Base-by-base conservation (phyloP, 2,888 invertebrate genomes). In the Thereva nobilitata region DNA sequence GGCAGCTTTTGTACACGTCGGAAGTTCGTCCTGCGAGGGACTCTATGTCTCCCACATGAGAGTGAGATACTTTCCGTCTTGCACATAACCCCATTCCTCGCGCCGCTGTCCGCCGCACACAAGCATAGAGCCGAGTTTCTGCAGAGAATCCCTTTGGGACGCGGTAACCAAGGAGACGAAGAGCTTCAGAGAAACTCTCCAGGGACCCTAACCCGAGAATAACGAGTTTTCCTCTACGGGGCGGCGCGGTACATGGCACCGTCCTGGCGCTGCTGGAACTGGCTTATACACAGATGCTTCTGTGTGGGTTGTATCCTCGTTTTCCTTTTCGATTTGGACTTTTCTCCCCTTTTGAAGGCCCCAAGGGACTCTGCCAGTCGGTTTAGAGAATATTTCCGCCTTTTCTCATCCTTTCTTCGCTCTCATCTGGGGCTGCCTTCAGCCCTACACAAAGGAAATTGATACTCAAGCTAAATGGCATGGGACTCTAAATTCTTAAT, bases 151-250 rank as follows among this genome's bases (percentile, higher is more conserved):
- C 76, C 72, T 75, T 67, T 57, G 71, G 70, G 76, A 75, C 71
- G 72, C 70, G 71, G 73, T 73, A 75, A 73, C 75, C 74, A 75
- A 76, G 75, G 78, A 77, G 77, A 78, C 77, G 78, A 10, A 55
- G 59, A 52, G 41, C 55, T 42, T 50, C 40, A 61, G 61, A 41
- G 65, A 52, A 38, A 54, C 42, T 61, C 68, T 55, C 65, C 37
- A 38, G 68, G 55, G 68, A 66, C 37, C 40, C 56, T 42, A 63
- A 63, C 56, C 68, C 63, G 63, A 66, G 68, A 66, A 68, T 68
- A 68, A 68, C 68, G 68, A 68, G 63, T 64, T 64, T 56, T 66
- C 65, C 57, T 49, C 54, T 57, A 64, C 59, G 64, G 68, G 64
- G 38, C 59, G 52, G 64, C 44, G 41, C 50, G 65, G 65, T 57